phyloP scores from a whole-genome alignment of 2,113 vertebrate genomes.

The Ovibos moschatus region DNA sequence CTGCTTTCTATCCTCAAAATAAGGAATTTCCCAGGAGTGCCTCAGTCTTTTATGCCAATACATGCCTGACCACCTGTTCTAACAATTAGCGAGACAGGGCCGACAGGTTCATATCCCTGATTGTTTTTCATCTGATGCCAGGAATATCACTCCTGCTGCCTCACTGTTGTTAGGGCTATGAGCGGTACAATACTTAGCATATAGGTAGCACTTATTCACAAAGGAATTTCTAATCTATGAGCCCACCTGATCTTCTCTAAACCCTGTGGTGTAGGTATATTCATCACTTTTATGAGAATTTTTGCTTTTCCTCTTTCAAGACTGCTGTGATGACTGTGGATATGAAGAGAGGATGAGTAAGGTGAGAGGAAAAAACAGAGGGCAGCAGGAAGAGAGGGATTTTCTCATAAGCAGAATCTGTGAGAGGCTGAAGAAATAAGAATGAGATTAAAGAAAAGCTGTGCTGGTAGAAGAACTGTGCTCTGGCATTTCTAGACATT shows the following conservation, averaged over 20 bases:
- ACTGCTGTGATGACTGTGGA: neutral
- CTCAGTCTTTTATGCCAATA: constrained; percentile 17
- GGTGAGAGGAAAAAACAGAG: neutral
- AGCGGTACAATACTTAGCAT: neutral
- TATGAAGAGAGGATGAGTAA: neutral
- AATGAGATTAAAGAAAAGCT: neutral
- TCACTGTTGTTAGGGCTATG: neutral
- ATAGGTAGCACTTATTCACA: neutral
- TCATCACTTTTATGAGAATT: neutral
- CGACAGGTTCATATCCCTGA: neutral
- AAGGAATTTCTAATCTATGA: neutral
- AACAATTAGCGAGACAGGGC: constrained; percentile 8
- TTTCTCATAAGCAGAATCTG: neutral
- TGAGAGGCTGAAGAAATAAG: neutral
- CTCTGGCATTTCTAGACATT: neutral
- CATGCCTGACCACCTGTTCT: constrained; percentile 7
- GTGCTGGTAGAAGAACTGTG: neutral
- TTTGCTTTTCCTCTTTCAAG: neutral
- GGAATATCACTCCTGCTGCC: neutral
- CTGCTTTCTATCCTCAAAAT: neutral
- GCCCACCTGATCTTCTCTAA: neutral
- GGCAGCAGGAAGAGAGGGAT: neutral
- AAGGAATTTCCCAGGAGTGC: neutral
- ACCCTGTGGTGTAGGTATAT: neutral
- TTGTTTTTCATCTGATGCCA: constrained; percentile 20